A percentile compares a stretch with the other conserved stretches of the same genome.
Evolutionary conservation across 23 tunicate genomes (phyloP).

Genomic region (Styela plicata): DNA sequence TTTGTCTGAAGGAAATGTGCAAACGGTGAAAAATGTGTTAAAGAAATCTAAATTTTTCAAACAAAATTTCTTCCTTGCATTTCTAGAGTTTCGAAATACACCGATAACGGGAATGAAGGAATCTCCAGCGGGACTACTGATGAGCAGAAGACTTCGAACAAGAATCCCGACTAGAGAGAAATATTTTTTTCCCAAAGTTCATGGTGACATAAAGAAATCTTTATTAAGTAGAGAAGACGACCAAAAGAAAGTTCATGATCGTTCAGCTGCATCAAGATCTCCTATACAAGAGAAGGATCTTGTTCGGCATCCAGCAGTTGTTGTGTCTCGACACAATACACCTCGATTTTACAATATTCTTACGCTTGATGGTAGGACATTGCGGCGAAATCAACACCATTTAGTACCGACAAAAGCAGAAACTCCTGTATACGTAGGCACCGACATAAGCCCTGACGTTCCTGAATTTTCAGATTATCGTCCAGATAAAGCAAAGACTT

Average conservation of each 20-base stretch:
- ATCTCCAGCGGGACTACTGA: conserved; percentile 30
- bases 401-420: not conserved
- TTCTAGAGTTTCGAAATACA: too few species aligned
- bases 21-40: conserved; percentile 18
- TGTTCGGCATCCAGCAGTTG: not conserved
- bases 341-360: not conserved
- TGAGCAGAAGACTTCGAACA: conserved; percentile 6
- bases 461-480: not conserved
- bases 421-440: not conserved
- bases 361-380: not conserved
- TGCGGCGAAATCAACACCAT: not conserved
- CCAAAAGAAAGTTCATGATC: too few species aligned
- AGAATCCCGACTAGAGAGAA: not conserved
- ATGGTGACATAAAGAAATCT: too few species aligned
- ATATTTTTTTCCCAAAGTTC: not conserved
- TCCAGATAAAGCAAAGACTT: not conserved
- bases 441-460: not conserved
- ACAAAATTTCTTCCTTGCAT: conserved; percentile 17
- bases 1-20: conserved; percentile 26
- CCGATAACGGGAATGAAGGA: conserved; percentile 21
- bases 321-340: not conserved
- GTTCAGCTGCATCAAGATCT: too few species aligned
- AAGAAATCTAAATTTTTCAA: conserved; percentile 22
- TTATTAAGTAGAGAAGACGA: too few species aligned
- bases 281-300: not conserved